Evolutionary conservation across 2,113 vertebrate species (phyloP), one percentile per base, ranked within the genome.

Genomic region (Phocoena sinus): DNA sequence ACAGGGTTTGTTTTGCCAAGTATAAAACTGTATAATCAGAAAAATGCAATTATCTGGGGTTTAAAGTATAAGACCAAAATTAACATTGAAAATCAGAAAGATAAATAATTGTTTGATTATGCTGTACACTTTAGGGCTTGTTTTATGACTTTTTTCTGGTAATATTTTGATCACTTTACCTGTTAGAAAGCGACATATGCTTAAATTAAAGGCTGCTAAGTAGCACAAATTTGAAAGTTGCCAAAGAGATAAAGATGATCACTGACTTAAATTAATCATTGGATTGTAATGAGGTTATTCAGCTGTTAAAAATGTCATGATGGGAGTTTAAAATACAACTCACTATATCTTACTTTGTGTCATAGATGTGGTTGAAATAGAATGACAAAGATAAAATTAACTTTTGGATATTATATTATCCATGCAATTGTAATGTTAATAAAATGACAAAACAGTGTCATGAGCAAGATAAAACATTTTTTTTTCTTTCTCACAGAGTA

Each of bases 1-100:
- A 90, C 38, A 95, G 26, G 4, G 20, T 91, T 95, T 91, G 84
- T 80, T 80, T 95, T 95, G 65, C 73, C 92, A 94, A 97, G 33
- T 70, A 79, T 44, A 89, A 96, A 95, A 73, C 67, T 85, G 63
- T 79, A 50, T 82, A 77, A 93, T 88, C 88, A 88, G 38, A 33
- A 92, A 96, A 96, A 89, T 88, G 63, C 71, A 97, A 93, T 97
- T 95, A 96, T 17, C 38, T 65, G 86, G 76, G 95, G 56, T 82
- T 97, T 97, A 96, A 93, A 83, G 76, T 47, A 76, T 94, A 97
- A 95, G 71, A 91, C 76, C 65, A 96, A 97, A 95, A 95, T 96
- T 96, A 96, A 86, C 91, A 97, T 96, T 96, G 38, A 93, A 93
- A 97, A 92, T 95, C 88, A 33, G 83, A 93, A 97, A 93, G 97